Base-by-base conservation (phyloP, 1,140 invertebrate genomes). In the Micrasema longulum region DNA sequence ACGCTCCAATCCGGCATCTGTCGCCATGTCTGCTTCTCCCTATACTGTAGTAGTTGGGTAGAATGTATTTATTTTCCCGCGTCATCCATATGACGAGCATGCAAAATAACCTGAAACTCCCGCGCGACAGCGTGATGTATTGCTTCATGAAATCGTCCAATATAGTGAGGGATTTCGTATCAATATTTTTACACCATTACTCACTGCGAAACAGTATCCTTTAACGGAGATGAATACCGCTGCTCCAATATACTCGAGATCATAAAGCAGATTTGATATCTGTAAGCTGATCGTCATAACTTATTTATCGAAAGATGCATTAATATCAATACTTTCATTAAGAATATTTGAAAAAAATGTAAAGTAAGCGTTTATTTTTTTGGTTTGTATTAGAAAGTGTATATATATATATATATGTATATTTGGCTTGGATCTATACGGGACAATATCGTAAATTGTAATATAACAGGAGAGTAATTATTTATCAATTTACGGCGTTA, bases 51-150 rank as follows among this genome's bases (percentile, higher is more conserved):
- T 31, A 31, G 26, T 31, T 31, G 7, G 26, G 26, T 7, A 7
- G 26, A 7, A 31, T 31, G 52, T 55, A 31, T 55, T 55, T 55
- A 36, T 55, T 55, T n/a, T 26, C 26, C 14, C 26, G 52, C 52
- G n/a, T 36, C 52, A 55, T 12, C 41, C 57, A 18, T 62, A 41
- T 62, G 14, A 22, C 31, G 35, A 14, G 38, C 62, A 71, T 67
- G 69, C 68, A 71, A 55, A 74, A 65, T 69, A 71, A 67, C 55
- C 48, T 60, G 45, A 66, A 52, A 55, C 55, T 60, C 57, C 38
- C 31, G 12, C 60, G 52, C 64, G 73, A 75, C 73, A 75, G 57
- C 20, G 57, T 75, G 73, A 75, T 75, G 63, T 63, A 75, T 75
- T 60, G 22, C 69, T 63, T 22, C 22, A 18, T 63, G 55, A 52